Evolutionary conservation across 23 tunicate species (phyloP).

Genomic region (Halocynthia roretzi): DNA sequence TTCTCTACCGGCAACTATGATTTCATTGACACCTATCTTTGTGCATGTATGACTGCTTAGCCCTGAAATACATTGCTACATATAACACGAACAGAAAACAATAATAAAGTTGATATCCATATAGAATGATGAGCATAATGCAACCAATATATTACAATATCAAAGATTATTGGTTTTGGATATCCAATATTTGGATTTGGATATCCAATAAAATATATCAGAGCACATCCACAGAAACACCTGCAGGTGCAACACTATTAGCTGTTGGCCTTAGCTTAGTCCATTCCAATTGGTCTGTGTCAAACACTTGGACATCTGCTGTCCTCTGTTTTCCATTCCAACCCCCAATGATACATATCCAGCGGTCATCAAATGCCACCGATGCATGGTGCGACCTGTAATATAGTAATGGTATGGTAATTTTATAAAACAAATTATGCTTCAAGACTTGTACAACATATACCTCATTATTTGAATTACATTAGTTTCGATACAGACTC

Average conservation of each 20-base stretch:
- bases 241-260: slow-evolving; percentile 28
- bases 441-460: too few species aligned
- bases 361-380: slow-evolving; percentile 9
- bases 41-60: slow-evolving; percentile 71
- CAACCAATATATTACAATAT: too few species aligned
- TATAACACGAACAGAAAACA: too few species aligned
- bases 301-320: slow-evolving; percentile 35
- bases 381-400: slow-evolving; percentile 42
- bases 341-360: slow-evolving; percentile 46
- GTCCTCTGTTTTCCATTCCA: slow-evolving; percentile 64
- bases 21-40: slow-evolving; percentile 19
- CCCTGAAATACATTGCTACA: slow-evolving; percentile 8
- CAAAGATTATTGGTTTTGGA: too few species aligned
- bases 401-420: too few species aligned
- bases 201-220: too few species aligned
- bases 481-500: too few species aligned
- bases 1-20: slow-evolving; percentile 51
- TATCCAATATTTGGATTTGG: too few species aligned
- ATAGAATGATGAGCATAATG: too few species aligned
- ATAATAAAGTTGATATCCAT: too few species aligned
- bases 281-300: slow-evolving; percentile 22
- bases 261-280: not conserved
- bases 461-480: too few species aligned
- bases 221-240: not conserved
- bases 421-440: too few species aligned